Percentiles rank a stretch among this genome's conserved stretches.
phyloP scores from a whole-genome alignment of 1,140 invertebrate species.

The Chymomyza costata region DNA sequence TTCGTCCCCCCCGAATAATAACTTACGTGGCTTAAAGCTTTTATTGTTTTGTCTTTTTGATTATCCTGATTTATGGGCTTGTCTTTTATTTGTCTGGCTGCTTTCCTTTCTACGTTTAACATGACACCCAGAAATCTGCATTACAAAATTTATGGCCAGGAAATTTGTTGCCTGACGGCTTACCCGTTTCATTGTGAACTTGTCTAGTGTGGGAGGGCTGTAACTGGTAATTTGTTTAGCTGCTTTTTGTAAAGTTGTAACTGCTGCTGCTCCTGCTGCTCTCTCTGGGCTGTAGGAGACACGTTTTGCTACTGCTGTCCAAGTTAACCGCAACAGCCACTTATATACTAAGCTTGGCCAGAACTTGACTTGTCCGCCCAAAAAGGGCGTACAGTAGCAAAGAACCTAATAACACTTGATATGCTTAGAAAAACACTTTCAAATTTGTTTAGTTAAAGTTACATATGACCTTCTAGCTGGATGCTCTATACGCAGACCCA shows the following conservation, averaged over 20 bases:
- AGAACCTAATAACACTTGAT: slow-evolving; percentile 62
- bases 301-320: slow-evolving; percentile 42
- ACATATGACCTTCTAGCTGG: slow-evolving; percentile 64
- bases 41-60: slow-evolving; percentile 55
- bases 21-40: slow-evolving; percentile 40
- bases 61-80: slow-evolving; percentile 62
- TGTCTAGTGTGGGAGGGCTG: slow-evolving; percentile 54
- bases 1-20: too few species aligned
- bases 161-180: slow-evolving; percentile 31
- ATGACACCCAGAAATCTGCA: slow-evolving; percentile 21
- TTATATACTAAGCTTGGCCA: slow-evolving; percentile 45
- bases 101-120: slow-evolving; percentile 17
- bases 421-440: slow-evolving; percentile 55
- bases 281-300: slow-evolving; percentile 32
- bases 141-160: slow-evolving; percentile 50
- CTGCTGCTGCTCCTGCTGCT: slow-evolving; percentile 11
- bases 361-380: too few species aligned
- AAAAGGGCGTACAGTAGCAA: slow-evolving; percentile 47
- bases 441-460: slow-evolving; percentile 71
- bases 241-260: slow-evolving; percentile 15
- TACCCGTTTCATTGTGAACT: slow-evolving; percentile 66
- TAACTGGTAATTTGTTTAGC: slow-evolving; percentile 41
- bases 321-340: slow-evolving; percentile 14
- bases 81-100: slow-evolving; percentile 13
- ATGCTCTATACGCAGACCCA: too few species aligned